phyloP scores from a whole-genome alignment of 2,888 invertebrate species.

The Bimastos eiseni region DNA sequence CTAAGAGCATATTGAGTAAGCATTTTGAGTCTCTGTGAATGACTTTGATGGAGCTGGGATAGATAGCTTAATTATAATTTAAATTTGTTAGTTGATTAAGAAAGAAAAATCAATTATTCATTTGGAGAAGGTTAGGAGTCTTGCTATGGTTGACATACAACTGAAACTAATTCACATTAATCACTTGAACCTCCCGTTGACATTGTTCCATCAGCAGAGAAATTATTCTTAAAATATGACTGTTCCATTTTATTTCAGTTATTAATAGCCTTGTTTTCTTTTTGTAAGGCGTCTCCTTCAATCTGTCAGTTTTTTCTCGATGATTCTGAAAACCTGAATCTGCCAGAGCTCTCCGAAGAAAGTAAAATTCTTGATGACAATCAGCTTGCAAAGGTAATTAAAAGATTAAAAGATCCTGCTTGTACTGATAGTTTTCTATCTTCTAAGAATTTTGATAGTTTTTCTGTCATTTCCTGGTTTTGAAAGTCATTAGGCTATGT shows the following conservation, averaged over 20 bases:
- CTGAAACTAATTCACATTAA: not conserved
- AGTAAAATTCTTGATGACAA: conserved; percentile 9
- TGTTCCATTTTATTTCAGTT: not conserved
- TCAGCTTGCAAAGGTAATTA: not conserved
- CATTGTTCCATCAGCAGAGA: not conserved
- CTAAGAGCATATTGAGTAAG: not conserved
- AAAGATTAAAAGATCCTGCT: not conserved
- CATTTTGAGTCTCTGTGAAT: no score
- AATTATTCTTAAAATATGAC: not conserved
- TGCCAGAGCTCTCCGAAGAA: conserved; percentile 1
- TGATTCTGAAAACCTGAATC: not conserved
- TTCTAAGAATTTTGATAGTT: no score
- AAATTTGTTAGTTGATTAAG: not conserved
- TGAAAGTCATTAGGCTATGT: not conserved
- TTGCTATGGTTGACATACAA: not conserved
- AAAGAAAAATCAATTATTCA: not conserved
- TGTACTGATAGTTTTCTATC: not conserved
- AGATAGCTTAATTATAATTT: not conserved
- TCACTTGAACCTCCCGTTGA: not conserved
- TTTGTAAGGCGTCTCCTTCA: not conserved
- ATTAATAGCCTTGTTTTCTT: not conserved
- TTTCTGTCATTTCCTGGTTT: not conserved
- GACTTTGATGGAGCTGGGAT: not conserved
- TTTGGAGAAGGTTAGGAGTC: not conserved
- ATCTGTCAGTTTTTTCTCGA: conserved; percentile 2